phyloP scores from a whole-genome alignment of 2,113 vertebrate species.

The Podilymbus podiceps region DNA sequence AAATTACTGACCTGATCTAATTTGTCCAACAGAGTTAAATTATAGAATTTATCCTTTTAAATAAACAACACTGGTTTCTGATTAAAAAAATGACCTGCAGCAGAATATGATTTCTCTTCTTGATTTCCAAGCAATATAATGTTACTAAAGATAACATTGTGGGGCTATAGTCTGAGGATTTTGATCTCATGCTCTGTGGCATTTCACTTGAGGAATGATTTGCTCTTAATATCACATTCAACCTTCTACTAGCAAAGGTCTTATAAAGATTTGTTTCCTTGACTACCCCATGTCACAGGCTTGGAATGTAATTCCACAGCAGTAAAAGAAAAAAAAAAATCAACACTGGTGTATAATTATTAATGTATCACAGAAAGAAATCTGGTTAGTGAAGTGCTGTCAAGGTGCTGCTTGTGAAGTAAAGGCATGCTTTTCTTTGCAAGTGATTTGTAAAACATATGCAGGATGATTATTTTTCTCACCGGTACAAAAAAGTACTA shows the following conservation, averaged over 20 bases:
- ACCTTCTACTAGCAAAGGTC: neutral
- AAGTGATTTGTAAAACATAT: neutral
- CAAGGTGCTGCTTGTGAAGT: neutral
- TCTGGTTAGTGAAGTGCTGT: neutral
- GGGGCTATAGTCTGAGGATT: neutral
- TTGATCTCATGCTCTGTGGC: neutral
- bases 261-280: conserved; percentile 39
- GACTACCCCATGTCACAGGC: neutral
- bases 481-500: neutral
- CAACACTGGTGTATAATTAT: conserved; percentile 8
- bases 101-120: neutral
- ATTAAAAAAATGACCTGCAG: neutral
- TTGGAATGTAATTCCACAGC: conserved; percentile 5
- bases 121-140: neutral
- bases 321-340: neutral
- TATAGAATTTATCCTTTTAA: neutral
- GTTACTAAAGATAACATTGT: neutral
- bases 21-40: neutral
- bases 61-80: neutral
- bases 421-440: neutral
- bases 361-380: neutral
- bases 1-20: neutral
- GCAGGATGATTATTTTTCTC: neutral
- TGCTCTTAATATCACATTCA: neutral
- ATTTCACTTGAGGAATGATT: conserved; percentile 19